phyloP scores from a whole-genome alignment of 1,140 invertebrate species.

The Prorops nasuta region DNA sequence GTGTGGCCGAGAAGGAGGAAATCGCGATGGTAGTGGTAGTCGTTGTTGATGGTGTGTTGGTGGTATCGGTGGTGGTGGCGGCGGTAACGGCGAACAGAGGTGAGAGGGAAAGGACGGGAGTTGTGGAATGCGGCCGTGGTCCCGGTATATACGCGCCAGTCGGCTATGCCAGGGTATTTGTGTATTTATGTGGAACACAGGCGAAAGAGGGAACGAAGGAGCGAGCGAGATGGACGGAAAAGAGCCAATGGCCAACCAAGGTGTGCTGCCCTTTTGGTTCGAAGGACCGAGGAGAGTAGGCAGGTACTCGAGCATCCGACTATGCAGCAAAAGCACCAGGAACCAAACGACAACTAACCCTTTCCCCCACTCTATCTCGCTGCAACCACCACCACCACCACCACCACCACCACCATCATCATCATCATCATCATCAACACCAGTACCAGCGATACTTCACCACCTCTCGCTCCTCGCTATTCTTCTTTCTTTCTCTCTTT shows the following conservation, averaged over 20 bases:
- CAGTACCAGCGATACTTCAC: slow-evolving; percentile 15
- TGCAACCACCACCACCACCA: slow-evolving; percentile 21
- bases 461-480: slow-evolving; percentile 12
- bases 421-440: too few relatives aligned
- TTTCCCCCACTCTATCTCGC: not conserved
- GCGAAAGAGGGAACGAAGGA: slow-evolving; percentile 14
- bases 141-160: slow-evolving; percentile 39
- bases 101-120: slow-evolving; percentile 30
- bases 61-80: slow-evolving; percentile 7
- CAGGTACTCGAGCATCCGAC: slow-evolving; percentile 33
- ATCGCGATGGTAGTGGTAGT: too few relatives aligned
- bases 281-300: slow-evolving; percentile 19
- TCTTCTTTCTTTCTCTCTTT: slow-evolving; percentile 12
- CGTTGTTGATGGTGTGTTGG: slow-evolving; percentile 9
- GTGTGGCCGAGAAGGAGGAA: slow-evolving; percentile 41
- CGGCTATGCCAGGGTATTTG: slow-evolving; percentile 47
- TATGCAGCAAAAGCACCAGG: slow-evolving; percentile 51
- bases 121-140: slow-evolving; percentile 53
- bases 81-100: slow-evolving; percentile 11
- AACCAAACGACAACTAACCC: slow-evolving; percentile 39
- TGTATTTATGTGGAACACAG: slow-evolving; percentile 55
- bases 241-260: slow-evolving; percentile 55
- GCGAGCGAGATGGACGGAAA: slow-evolving; percentile 19
- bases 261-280: slow-evolving; percentile 49
- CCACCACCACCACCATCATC: slow-evolving; percentile 23